Percentiles rank a stretch among this genome's conserved stretches.
phyloP scores from a whole-genome alignment of 2,113 vertebrate species.

The Chaetorhynchus papuensis region DNA sequence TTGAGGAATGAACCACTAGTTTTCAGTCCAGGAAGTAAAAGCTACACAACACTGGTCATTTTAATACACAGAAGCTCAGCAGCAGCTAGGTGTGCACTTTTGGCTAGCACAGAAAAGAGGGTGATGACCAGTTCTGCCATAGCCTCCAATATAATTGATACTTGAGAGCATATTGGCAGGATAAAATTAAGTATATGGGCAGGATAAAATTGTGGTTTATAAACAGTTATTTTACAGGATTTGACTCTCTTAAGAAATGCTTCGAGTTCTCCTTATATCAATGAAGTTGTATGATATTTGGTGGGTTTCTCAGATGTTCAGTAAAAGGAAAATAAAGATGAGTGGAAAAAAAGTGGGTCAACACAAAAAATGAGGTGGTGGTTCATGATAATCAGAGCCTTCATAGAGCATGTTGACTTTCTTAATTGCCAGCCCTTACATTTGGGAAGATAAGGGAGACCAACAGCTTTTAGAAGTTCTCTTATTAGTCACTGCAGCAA shows the following conservation, averaged over 20 bases:
- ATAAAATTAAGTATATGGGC: background rate
- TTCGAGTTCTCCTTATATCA: background rate
- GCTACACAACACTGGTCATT: background rate
- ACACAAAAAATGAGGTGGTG: background rate
- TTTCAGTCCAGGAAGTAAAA: background rate
- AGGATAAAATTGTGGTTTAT: background rate
- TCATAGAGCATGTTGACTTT: background rate
- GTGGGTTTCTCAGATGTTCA: background rate
- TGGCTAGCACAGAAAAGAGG: background rate
- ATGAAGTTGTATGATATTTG: background rate
- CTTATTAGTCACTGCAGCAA: background rate
- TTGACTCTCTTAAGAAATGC: background rate
- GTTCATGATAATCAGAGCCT: background rate
- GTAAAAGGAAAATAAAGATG: background rate
- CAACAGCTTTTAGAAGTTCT: background rate
- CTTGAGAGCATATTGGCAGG: background rate
- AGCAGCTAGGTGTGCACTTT: background rate
- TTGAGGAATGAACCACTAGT: background rate
- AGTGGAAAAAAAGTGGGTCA: background rate
- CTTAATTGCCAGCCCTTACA: background rate
- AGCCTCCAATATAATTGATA: background rate
- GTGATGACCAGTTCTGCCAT: background rate
- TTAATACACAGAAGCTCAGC: background rate
- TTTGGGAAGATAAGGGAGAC: background rate
- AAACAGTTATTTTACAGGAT: background rate